Evolutionary conservation across 2,888 invertebrate species (phyloP).

Genomic region (Agriopis marginaria): DNA sequence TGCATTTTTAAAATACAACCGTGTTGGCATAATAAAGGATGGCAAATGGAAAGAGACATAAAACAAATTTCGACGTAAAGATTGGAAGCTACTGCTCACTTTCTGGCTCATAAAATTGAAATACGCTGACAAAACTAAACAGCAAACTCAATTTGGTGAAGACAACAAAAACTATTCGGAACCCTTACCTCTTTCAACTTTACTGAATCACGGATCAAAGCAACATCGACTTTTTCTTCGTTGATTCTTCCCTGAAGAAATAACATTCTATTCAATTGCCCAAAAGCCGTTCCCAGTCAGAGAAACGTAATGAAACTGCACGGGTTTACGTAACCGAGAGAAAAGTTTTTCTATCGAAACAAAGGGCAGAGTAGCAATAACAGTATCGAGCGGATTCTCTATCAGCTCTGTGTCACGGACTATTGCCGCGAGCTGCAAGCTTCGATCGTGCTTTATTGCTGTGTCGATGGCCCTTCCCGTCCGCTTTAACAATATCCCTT

Average conservation of each 20-base stretch:
- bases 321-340: constrained; percentile 31
- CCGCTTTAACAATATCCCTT: constrained; percentile 62
- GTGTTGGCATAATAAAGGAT: constrained; percentile 9
- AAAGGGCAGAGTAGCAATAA: constrained; percentile 32
- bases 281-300: constrained; percentile 34
- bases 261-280: constrained; percentile 43
- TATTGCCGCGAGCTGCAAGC: constrained; percentile 29
- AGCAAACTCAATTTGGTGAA: constrained; percentile 30
- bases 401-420: constrained; percentile 27
- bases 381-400: constrained; percentile 31
- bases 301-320: constrained; percentile 40
- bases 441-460: constrained; percentile 38
- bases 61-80: constrained; percentile 14
- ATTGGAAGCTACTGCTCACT: constrained; percentile 12
- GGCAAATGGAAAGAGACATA: constrained; percentile 15
- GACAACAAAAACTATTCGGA: constrained; percentile 34
- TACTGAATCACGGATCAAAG: constrained; percentile 33
- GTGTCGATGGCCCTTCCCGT: constrained; percentile 48
- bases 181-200: constrained; percentile 29
- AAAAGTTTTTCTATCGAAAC: constrained; percentile 43
- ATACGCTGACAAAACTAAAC: constrained; percentile 27
- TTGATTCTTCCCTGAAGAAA: constrained; percentile 36
- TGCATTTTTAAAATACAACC: constrained; percentile 21
- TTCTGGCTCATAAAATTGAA: constrained; percentile 27
- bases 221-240: constrained; percentile 28